These are phyloP conservation scores for Ophion ventricosus DNA, from an alignment of 2,888 invertebrate species.

Conservation along the genomic window DNA sequence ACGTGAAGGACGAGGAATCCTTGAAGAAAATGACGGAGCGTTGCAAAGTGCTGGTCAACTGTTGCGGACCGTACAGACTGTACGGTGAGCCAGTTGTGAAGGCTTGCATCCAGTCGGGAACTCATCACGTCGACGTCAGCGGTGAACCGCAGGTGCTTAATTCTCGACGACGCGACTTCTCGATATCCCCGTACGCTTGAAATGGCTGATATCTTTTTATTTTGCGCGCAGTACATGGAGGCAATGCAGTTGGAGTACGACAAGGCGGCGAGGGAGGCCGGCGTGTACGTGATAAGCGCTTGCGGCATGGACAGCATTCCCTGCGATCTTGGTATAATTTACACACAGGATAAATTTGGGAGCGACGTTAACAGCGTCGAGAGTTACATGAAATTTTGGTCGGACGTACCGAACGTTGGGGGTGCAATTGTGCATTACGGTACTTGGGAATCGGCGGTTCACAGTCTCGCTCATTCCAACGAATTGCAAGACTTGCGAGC, in stretches of 20 bases:
- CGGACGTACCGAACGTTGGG: slow-evolving; percentile 51
- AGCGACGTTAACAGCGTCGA: slow-evolving; percentile 91
- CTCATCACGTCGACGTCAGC: slow-evolving; percentile 96
- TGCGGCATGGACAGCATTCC: slow-evolving; percentile 98
- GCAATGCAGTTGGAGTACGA: slow-evolving; percentile 92
- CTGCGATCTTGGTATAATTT: slow-evolving; percentile 93
- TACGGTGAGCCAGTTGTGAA: slow-evolving; percentile 95
- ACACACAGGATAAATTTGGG: slow-evolving; percentile 90
- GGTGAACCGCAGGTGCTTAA: slow-evolving; percentile 92
- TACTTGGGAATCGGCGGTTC: slow-evolving; percentile 95
- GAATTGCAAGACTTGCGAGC: slow-evolving; percentile 88
- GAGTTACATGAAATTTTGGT: slow-evolving; percentile 86
- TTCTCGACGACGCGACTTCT: not conserved
- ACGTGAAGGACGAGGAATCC: slow-evolving; percentile 89
- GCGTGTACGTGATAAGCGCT: slow-evolving; percentile 94
- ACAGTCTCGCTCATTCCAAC: slow-evolving; percentile 88
- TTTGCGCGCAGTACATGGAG: slow-evolving; percentile 89
- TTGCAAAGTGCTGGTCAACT: slow-evolving; percentile 93
- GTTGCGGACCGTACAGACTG: slow-evolving; percentile 95
- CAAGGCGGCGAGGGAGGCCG: slow-evolving; percentile 89
- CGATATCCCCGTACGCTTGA: not conserved
- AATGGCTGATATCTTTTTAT: slow-evolving; percentile 9
- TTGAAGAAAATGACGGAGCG: slow-evolving; percentile 92
- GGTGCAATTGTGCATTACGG: slow-evolving; percentile 89
- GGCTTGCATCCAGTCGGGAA: slow-evolving; percentile 91